Conservation (phyloP, 2,113 vertebrate genomes). For the Prunella himalayana region DNA sequence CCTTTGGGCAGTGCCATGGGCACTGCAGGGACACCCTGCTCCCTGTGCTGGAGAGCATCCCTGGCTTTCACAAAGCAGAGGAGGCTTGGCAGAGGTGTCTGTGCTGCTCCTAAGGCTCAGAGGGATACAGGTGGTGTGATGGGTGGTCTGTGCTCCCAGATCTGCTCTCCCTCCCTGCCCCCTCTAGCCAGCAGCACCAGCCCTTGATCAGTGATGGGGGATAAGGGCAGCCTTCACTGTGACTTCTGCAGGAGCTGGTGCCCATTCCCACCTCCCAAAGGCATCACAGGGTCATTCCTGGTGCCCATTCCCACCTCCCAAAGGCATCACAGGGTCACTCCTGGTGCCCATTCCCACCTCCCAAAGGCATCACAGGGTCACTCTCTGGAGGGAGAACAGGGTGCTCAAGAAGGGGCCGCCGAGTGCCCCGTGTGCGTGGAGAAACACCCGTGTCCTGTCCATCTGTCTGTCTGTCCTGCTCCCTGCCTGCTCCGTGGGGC, state of each 20-base stretch:
- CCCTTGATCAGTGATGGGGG: rapidly evolving
- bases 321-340: neutral
- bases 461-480: rapidly evolving
- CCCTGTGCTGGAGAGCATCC: rapidly evolving
- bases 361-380: neutral
- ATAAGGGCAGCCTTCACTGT: neutral
- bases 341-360: neutral
- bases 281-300: neutral
- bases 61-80: neutral
- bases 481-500: neutral
- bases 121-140: rapidly evolving
- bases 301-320: neutral
- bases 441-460: neutral
- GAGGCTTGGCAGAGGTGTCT: neutral
- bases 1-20: neutral
- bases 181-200: neutral
- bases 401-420: neutral
- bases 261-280: neutral
- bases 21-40: rapidly evolving
- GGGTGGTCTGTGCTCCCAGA: neutral
- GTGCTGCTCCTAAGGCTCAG: neutral
- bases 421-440: rapidly evolving
- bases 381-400: neutral
- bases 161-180: neutral
- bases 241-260: neutral